Evolutionary conservation across 1,140 invertebrate genomes (phyloP).

Genomic region (Neodiprion lecontei): DNA sequence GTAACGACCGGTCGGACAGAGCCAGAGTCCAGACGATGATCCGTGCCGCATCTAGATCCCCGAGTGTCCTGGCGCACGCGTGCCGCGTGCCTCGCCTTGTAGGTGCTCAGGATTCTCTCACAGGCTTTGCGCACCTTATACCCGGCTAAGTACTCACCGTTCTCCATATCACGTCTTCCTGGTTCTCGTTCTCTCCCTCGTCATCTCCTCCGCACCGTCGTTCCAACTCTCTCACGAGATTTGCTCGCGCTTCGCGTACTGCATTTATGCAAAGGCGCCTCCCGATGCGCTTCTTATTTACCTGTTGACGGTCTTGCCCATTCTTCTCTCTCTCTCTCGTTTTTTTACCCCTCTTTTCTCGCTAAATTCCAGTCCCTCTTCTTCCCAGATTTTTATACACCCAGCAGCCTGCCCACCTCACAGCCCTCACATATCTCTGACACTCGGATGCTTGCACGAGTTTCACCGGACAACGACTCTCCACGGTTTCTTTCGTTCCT

Average conservation of each 20-base stretch:
- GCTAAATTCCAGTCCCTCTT: background rate
- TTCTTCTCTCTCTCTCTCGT: constrained; percentile 7
- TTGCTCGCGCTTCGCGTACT: background rate
- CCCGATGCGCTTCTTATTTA: constrained; percentile 12
- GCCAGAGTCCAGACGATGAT: constrained; percentile 24
- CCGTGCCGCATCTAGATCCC: constrained; percentile 52
- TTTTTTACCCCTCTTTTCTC: constrained; percentile 8
- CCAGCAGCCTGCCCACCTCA: too few species aligned
- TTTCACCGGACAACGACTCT: too few species aligned
- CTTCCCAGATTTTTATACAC: background rate
- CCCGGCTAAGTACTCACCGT: constrained; percentile 2
- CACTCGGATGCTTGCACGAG: too few species aligned
- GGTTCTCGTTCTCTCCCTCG: background rate
- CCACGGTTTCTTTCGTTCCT: too few species aligned
- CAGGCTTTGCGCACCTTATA: constrained; percentile 19
- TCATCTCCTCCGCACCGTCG: background rate
- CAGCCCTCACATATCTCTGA: too few species aligned
- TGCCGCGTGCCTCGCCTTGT: constrained; percentile 39
- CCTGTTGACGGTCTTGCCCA: constrained; percentile 15
- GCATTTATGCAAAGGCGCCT: constrained; percentile 18
- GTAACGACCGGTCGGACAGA: constrained; percentile 39
- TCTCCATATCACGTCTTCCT: constrained; percentile 14
- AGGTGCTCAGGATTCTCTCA: constrained; percentile 21
- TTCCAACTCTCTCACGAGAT: constrained; percentile 1
- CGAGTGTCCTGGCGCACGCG: constrained; percentile 30